Conservation (phyloP, 2,797 vertebrate genomes). For the Acanthurus lineatus region DNA sequence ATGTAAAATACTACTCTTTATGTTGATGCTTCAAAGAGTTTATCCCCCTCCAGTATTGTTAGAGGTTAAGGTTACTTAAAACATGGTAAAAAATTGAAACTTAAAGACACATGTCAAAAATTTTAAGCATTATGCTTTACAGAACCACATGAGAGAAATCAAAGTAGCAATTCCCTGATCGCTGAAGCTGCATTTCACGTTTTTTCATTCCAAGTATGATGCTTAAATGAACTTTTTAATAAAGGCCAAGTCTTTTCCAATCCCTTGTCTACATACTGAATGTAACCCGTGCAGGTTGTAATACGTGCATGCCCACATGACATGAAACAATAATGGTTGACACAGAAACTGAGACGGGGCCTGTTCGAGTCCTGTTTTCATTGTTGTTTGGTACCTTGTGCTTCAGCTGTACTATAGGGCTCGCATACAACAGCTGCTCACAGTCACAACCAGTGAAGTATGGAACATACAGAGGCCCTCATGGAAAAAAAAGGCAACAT, state of each 20-base stretch:
- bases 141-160: background rate
- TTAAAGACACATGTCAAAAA: background rate
- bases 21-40: conserved; percentile 38
- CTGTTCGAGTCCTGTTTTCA: background rate
- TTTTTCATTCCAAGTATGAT: too few relatives aligned
- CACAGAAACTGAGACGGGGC: conserved; percentile 3
- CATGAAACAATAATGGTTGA: background rate
- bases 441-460: conserved; percentile 25
- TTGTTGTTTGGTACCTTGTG: background rate
- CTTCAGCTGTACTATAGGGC: background rate
- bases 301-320: background rate
- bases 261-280: background rate
- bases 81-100: background rate
- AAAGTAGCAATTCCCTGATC: background rate
- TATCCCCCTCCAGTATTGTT: conserved; percentile 16
- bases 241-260: background rate
- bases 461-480: conserved; percentile 9
- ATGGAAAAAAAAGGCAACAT: conserved; percentile 1
- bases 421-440: conserved; percentile 45
- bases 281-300: background rate
- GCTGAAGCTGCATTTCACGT: background rate
- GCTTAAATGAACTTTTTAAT: background rate
- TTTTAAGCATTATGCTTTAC: background rate
- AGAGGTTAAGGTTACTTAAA: background rate
- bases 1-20: background rate